Base-by-base conservation (phyloP, 1,140 invertebrate genomes). In the Aphis gossypii region DNA sequence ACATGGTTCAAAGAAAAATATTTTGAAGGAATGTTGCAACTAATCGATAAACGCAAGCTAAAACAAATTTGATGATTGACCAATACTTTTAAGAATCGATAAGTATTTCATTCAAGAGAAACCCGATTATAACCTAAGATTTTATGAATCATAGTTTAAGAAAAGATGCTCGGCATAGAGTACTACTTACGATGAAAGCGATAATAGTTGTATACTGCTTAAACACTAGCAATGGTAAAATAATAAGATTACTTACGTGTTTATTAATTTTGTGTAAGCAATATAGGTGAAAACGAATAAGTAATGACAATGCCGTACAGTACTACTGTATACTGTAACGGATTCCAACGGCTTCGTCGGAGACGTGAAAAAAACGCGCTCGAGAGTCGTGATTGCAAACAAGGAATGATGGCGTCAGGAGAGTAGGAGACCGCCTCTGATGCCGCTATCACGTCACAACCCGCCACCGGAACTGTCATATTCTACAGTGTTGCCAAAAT, bases 361-460 rank as follows among this genome's bases (percentile, higher is more conserved):
- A n/a, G 38, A 6, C 23, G 54, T 60, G 56, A 68, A 30, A 44
- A 54, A 68, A 90, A 60, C 54, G 30, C 54, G 89, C 56, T 60
- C 23, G n/a, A 1, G 23, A 89, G 5, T 90, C 7, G 54, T n/a
- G 51, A 90, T 30, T 89, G 54, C 38, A 54, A 90, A 90, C 89
- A 90, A 89, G 89, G 89, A 90, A 90, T 90, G 54, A 68, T 68
- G 89, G 56, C 89, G 54, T 30, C 89, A 38, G 38, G 88, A 21
- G n/a, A 56, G 60, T 30, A 23, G 88, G 54, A 21, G 48, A 41
- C 35, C 89, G 54, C 38, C 54, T 68, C 20, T 4, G 54, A 44
- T 68, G 54, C 54, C 89, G 38, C 89, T 89, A 89, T 89, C 88
- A 56, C 35, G 88, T 89, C 88, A 89, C 35, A 56, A 89, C 88